A percentile compares a stretch with the other conserved stretches of the same genome.
These are phyloP conservation scores for Heliconius charithonia DNA, from an alignment of 2,888 invertebrate species.

Conservation along the genomic window DNA sequence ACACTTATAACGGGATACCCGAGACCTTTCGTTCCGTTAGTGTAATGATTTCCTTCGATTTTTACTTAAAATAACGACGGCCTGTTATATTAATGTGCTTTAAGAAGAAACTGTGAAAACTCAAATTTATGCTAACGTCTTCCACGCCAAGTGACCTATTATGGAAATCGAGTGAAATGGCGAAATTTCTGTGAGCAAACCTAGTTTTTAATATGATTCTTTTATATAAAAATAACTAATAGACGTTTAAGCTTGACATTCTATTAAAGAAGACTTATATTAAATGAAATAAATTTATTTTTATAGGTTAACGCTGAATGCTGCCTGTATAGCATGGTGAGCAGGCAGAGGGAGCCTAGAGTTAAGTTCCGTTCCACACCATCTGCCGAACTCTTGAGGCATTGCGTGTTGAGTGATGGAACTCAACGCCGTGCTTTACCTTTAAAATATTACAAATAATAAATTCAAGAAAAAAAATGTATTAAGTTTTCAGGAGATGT, in stretches of 20 bases:
- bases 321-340: no score
- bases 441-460: no score
- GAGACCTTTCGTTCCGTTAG: constrained; percentile 41
- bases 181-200: constrained; percentile 21
- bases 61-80: constrained; percentile 44
- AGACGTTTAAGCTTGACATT: background rate
- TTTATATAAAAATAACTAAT: constrained; percentile 6
- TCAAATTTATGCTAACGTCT: constrained; percentile 44
- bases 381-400: no score
- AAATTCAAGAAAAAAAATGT: no score
- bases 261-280: background rate
- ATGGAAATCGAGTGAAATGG: constrained; percentile 40
- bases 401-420: no score
- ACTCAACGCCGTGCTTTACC: no score
- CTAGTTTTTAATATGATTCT: constrained; percentile 22
- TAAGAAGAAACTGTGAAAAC: constrained; percentile 44
- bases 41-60: constrained; percentile 46
- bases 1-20: constrained; percentile 40
- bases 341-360: no score
- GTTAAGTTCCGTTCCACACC: no score
- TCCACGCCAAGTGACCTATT: constrained; percentile 43
- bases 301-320: no score
- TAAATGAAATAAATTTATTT: no score
- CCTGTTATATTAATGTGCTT: constrained; percentile 43
- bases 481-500: no score